Evolutionary conservation across 2,888 invertebrate genomes (phyloP).

Genomic region (Brenthis daphne): DNA sequence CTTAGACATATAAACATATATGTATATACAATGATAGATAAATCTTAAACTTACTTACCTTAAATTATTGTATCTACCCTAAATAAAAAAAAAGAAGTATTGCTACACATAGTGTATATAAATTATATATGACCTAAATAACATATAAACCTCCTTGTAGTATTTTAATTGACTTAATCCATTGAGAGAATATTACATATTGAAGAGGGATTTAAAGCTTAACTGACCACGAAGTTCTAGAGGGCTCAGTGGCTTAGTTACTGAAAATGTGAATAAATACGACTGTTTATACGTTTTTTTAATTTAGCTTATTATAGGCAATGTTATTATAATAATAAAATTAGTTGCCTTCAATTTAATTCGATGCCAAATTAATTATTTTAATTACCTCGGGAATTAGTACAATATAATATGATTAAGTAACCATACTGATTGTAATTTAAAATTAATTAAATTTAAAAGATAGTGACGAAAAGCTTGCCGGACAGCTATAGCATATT

Average conservation of each 20-base stretch:
- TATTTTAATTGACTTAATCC: conserved; percentile 20
- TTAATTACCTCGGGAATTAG: conserved; percentile 1
- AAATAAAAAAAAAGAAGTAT: too few species aligned
- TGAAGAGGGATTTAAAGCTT: conserved; percentile 15
- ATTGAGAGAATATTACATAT: conserved; percentile 10
- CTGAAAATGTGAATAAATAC: conserved; percentile 11
- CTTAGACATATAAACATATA: too few species aligned
- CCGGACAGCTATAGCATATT: too few species aligned
- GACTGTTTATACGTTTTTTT: background rate
- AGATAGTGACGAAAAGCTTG: too few species aligned
- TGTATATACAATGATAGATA: too few species aligned
- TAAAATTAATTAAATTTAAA: too few species aligned
- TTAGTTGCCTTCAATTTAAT: background rate
- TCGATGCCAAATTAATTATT: conserved; percentile 9
- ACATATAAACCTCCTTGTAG: background rate
- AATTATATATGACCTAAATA: background rate
- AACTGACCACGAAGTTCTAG: conserved; percentile 17
- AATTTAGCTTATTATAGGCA: background rate
- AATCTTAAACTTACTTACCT: too few species aligned
- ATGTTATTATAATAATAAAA: background rate
- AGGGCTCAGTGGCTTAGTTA: conserved; percentile 17
- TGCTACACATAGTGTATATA: too few species aligned
- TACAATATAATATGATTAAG: conserved; percentile 5
- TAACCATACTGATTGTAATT: background rate
- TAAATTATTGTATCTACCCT: too few species aligned